Percentiles rank a stretch among this genome's conserved stretches.
Evolutionary conservation across 1,140 invertebrate species (phyloP).

Genomic region (Cotesia glomerata): DNA sequence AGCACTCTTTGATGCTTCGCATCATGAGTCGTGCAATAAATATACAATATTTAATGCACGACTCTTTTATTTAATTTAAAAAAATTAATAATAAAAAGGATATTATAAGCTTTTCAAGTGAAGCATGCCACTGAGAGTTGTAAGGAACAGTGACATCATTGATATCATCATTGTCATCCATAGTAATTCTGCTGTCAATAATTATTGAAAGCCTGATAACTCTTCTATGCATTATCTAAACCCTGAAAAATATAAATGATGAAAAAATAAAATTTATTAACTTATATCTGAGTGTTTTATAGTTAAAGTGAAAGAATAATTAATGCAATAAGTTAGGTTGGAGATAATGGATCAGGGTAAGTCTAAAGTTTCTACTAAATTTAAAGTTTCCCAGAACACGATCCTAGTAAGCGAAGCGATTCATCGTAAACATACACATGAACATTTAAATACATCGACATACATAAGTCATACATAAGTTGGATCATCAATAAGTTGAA

Average conservation of each 20-base stretch:
- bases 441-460: too few relatives aligned
- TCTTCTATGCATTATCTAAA: not conserved
- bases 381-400: not conserved
- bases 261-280: not conserved
- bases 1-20: too few relatives aligned
- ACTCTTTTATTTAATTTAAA: too few relatives aligned
- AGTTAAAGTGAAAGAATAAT: too few relatives aligned
- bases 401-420: not conserved
- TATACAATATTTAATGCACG: too few relatives aligned
- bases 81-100: not conserved
- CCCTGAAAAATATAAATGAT: not conserved
- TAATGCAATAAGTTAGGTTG: not conserved
- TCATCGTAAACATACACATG: not conserved
- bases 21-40: not conserved
- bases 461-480: not conserved
- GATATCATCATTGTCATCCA: too few relatives aligned
- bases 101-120: not conserved
- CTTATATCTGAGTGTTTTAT: not conserved
- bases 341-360: not conserved
- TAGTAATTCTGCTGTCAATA: too few relatives aligned
- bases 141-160: not conserved
- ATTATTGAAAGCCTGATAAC: not conserved
- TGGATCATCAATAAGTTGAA: slow-evolving; percentile 6
- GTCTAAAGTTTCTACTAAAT: not conserved
- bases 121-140: not conserved